A percentile compares a stretch with the other conserved stretches of the same genome.
Evolutionary conservation across 2,113 vertebrate species (phyloP).

Genomic region (Syrrhaptes paradoxus): DNA sequence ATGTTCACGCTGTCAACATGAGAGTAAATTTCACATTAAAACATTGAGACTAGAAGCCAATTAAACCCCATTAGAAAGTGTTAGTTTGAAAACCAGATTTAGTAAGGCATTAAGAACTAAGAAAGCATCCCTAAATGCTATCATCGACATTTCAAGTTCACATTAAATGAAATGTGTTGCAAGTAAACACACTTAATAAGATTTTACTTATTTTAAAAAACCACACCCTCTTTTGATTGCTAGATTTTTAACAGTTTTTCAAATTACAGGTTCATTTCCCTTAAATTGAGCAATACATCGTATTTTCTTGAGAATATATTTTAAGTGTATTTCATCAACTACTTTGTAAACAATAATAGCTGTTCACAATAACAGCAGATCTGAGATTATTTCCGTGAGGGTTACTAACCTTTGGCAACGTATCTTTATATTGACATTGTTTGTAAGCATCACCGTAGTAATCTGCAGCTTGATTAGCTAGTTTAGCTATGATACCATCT

Average conservation of each 20-base stretch:
- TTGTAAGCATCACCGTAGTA: constrained; percentile 97
- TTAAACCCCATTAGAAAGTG: constrained; percentile 18
- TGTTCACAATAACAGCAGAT: not conserved
- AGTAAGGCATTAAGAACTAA: constrained; percentile 44
- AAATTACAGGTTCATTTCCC: not conserved
- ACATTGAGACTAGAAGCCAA: not conserved
- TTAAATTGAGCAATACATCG: not conserved
- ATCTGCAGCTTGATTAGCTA: constrained; percentile 97
- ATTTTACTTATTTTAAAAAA: not conserved
- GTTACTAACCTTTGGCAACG: constrained; percentile 93
- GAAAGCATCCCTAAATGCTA: not conserved
- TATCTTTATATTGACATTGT: constrained; percentile 98
- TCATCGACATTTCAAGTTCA: not conserved
- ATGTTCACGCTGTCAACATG: not conserved
- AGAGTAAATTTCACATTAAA: not conserved
- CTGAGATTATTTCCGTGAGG: not conserved
- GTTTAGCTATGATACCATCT: constrained; percentile 93
- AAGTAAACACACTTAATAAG: not conserved
- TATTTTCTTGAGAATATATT: not conserved
- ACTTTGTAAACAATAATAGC: not conserved
- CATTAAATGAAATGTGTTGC: not conserved
- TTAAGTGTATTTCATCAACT: not conserved
- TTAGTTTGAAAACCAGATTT: constrained; percentile 63
- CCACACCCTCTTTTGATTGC: not conserved
- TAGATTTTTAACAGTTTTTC: not conserved